Percentiles rank a stretch among this genome's conserved stretches.
These are phyloP conservation scores for Pygmarrhopalites habei DNA, from an alignment of 1,140 invertebrate species.

Conservation along the genomic window DNA sequence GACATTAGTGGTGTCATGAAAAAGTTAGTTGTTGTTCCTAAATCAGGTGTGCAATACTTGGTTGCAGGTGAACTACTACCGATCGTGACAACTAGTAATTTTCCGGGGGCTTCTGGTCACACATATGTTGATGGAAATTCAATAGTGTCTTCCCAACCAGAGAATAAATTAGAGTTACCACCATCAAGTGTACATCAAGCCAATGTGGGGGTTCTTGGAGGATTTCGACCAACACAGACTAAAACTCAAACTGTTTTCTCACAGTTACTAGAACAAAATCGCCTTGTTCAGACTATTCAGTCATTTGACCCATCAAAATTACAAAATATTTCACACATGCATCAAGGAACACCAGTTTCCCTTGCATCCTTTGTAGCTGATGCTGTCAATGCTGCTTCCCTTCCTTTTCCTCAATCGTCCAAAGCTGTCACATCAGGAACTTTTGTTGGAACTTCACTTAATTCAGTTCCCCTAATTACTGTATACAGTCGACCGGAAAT, in stretches of 20 bases:
- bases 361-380: constrained; percentile 40
- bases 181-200: constrained; percentile 42
- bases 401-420: constrained; percentile 29
- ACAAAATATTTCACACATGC: constrained; percentile 11
- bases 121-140: background rate
- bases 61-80: background rate
- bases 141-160: background rate
- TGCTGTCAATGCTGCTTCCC: constrained; percentile 39
- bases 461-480: constrained; percentile 8
- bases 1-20: background rate
- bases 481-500: constrained; percentile 13
- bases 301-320: constrained; percentile 10
- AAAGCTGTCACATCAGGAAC: constrained; percentile 5
- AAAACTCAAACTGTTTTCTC: constrained; percentile 21
- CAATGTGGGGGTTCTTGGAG: constrained; percentile 37
- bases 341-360: constrained; percentile 10
- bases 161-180: constrained; percentile 19
- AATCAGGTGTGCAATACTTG: background rate
- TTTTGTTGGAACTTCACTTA: background rate
- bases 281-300: constrained; percentile 16
- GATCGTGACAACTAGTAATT: background rate
- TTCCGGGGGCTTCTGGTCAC: background rate
- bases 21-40: background rate
- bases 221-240: constrained; percentile 13
- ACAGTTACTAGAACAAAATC: constrained; percentile 17